Conservation (phyloP, 2,888 invertebrate species). For the Embidobia sp. region DNA sequence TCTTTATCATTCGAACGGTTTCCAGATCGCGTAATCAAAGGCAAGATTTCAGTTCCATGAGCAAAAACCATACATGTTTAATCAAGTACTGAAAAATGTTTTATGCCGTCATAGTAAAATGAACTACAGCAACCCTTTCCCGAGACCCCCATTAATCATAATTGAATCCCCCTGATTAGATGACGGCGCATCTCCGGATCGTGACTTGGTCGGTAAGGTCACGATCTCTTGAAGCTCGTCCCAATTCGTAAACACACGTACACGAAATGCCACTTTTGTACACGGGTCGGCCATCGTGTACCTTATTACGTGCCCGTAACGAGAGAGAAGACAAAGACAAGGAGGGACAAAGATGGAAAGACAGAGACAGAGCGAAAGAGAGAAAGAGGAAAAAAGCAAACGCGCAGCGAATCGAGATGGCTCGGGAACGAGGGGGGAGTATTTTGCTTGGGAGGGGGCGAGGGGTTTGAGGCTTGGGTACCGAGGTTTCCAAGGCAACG, state of each 20-base stretch:
- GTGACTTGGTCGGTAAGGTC: slow-evolving; percentile 54
- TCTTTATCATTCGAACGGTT: too few species aligned
- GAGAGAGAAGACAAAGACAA: slow-evolving; percentile 56
- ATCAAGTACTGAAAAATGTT: too few species aligned
- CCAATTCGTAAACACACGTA: slow-evolving; percentile 47
- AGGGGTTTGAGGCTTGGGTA: slow-evolving; percentile 72
- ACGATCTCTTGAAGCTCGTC: slow-evolving; percentile 37
- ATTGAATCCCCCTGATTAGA: slow-evolving; percentile 15
- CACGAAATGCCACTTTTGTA: slow-evolving; percentile 56
- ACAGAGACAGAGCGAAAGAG: slow-evolving; percentile 42
- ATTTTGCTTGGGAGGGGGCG: slow-evolving; percentile 67
- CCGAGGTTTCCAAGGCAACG: slow-evolving; percentile 79
- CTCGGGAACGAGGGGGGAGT: slow-evolving; percentile 51
- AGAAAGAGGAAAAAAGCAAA: slow-evolving; percentile 55
- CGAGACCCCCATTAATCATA: slow-evolving; percentile 37
- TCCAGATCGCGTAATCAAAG: too few species aligned
- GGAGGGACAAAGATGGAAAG: slow-evolving; percentile 22
- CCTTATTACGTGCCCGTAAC: slow-evolving; percentile 66
- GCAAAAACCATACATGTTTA: too few species aligned
- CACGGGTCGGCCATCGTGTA: slow-evolving; percentile 61
- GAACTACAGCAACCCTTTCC: too few species aligned
- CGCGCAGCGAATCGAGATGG: slow-evolving; percentile 58
- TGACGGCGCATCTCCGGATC: slow-evolving; percentile 9
- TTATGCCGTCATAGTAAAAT: too few species aligned
- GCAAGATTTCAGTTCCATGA: too few species aligned